phyloP scores from a whole-genome alignment of 2,888 invertebrate species.

The Himalopsyche japonica region DNA sequence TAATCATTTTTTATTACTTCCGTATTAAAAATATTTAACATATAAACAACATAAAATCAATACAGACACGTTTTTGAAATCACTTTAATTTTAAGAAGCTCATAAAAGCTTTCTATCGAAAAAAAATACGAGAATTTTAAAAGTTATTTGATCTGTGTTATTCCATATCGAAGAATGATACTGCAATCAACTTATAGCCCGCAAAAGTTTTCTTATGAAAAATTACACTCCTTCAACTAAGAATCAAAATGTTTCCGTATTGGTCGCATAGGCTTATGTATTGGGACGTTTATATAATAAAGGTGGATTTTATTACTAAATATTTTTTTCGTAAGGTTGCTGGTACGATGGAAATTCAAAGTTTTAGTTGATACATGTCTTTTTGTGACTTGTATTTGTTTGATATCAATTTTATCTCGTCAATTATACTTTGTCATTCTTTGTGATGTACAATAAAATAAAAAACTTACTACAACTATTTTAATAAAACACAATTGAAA shows the following conservation, averaged over 20 bases:
- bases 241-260: neutral
- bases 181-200: neutral
- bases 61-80: neutral
- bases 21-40: too few relatives aligned
- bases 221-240: neutral
- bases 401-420: neutral
- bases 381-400: neutral
- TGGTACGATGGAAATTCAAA: neutral
- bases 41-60: too few relatives aligned
- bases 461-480: too few relatives aligned
- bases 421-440: too few relatives aligned
- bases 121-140: neutral
- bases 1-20: too few relatives aligned
- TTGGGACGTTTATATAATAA: neutral
- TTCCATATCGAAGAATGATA: neutral
- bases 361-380: neutral
- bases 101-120: neutral
- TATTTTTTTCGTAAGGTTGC: neutral
- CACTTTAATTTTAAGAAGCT: neutral
- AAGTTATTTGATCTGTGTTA: neutral
- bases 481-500: too few relatives aligned
- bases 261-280: neutral
- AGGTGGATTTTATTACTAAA: neutral
- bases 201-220: neutral
- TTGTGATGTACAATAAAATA: too few relatives aligned